Evolutionary conservation across 2,888 invertebrate species (phyloP).

Genomic region (Ophraella communa): DNA sequence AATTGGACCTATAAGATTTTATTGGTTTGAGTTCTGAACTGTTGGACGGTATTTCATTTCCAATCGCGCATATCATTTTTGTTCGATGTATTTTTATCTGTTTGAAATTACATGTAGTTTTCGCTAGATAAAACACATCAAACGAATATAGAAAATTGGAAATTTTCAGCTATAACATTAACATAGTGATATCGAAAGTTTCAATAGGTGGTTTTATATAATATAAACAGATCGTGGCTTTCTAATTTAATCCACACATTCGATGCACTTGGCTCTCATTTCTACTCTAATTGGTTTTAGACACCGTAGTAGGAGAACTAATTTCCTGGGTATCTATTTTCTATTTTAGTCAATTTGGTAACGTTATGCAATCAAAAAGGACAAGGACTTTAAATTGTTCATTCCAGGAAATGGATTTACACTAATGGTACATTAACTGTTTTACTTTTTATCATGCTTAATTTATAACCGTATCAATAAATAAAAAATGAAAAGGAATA

Average conservation of each 20-base stretch:
- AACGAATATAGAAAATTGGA: background rate
- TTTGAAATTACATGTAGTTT: no score
- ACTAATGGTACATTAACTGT: no score
- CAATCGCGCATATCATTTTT: background rate
- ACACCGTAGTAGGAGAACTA: conserved; percentile 16
- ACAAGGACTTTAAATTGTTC: no score
- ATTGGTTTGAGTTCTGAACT: background rate
- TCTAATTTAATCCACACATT: conserved; percentile 26
- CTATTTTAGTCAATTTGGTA: background rate
- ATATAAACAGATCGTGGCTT: conserved; percentile 19
- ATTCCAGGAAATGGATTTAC: no score
- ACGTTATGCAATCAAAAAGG: background rate
- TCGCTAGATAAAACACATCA: background rate
- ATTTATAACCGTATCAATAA: no score
- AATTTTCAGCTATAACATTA: conserved; percentile 18
- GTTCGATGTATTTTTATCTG: background rate
- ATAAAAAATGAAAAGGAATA: no score
- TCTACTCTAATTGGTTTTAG: conserved; percentile 20
- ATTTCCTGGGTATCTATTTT: conserved; percentile 8
- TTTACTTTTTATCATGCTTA: no score
- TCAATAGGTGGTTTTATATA: conserved; percentile 16
- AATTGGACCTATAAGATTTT: conserved; percentile 1
- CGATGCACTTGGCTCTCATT: conserved; percentile 17
- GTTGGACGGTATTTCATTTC: background rate
- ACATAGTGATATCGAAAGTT: conserved; percentile 12